phyloP scores from a whole-genome alignment of 1,140 invertebrate species.

The Phocides pigmalion region DNA sequence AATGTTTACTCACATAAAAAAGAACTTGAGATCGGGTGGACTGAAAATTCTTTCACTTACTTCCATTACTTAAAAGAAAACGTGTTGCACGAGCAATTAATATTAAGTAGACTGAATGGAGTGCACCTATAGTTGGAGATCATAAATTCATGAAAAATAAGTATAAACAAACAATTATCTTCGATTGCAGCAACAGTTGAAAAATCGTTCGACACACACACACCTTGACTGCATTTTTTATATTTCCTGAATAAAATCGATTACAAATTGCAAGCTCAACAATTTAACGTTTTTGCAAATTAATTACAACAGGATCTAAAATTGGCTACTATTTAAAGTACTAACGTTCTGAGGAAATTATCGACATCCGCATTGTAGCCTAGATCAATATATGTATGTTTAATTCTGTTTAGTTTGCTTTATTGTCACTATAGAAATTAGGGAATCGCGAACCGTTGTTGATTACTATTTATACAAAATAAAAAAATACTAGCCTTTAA shows the following conservation, averaged over 20 bases:
- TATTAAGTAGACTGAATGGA: too few relatives aligned
- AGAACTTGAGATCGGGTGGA: too few relatives aligned
- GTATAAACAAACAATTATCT: too few relatives aligned
- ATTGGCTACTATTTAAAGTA: not conserved
- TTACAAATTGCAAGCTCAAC: not conserved
- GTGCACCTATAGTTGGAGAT: too few relatives aligned
- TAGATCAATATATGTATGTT: not conserved
- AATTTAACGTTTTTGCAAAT: not conserved
- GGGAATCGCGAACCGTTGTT: slow-evolving; percentile 25
- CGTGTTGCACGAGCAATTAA: too few relatives aligned
- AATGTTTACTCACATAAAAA: too few relatives aligned
- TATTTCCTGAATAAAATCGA: slow-evolving; percentile 5
- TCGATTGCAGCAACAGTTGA: too few relatives aligned
- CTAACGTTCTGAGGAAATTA: not conserved
- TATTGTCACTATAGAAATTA: not conserved
- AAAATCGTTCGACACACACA: not conserved
- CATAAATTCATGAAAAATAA: too few relatives aligned
- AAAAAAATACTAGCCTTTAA: too few relatives aligned
- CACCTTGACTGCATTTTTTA: not conserved
- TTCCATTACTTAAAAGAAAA: too few relatives aligned
- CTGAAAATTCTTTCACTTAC: too few relatives aligned
- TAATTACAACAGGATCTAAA: slow-evolving; percentile 2
- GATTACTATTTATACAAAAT: too few relatives aligned
- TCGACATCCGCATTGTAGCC: slow-evolving; percentile 7
- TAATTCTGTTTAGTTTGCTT: not conserved